Base-by-base conservation (phyloP, 2,797 vertebrate species). In the Takifugu ocellatus region DNA sequence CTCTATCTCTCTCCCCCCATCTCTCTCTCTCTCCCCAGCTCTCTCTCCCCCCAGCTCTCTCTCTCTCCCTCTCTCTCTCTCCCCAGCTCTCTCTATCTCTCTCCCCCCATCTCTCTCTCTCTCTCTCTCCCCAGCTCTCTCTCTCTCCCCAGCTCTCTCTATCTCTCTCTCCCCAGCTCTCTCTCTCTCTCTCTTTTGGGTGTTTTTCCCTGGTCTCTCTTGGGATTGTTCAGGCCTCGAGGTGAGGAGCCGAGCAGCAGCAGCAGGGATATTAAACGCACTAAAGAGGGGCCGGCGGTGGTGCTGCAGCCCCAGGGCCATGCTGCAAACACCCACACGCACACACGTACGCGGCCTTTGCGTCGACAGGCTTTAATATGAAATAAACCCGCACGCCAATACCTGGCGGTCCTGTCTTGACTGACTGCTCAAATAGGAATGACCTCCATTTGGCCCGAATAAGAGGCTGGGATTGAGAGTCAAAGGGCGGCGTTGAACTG, bases 361-460 rank as follows among this genome's bases (percentile, higher is more conserved):
- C 57, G 67, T 72, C 68, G 64, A 84, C 79, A 75, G 75, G 80
- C 77, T 71, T 77, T 86, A 82, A 88, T 85, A 86, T 87, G 76
- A 81, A 89, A 87, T 82, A 84, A 82, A 82, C 77, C 84, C 72
- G 79, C 78, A 84, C 69, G 59, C 78, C 83, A 83, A 84, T 87
- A 87, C 81, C 86, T 86, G 67, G 80, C 75, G 81, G 86, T 78
- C 63, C 68, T 51, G 75, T 79, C 81, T 79, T 81, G 87, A 88
- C 83, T 83, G 85, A 82, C 79, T 84, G 82, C 81, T 87, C 82
- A 78, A 85, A 84, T 85, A 78, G 81, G 74, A 86, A 79, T 87
- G 83, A 87, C 86, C 85, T 85, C 82, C 64, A 78, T 82, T 84
- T 85, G 83, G 83, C 83, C 83, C 65, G 61, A 75, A 78, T 79